Evolutionary conservation across 1,140 invertebrate species (phyloP).

Genomic region (Microplitis mediator): DNA sequence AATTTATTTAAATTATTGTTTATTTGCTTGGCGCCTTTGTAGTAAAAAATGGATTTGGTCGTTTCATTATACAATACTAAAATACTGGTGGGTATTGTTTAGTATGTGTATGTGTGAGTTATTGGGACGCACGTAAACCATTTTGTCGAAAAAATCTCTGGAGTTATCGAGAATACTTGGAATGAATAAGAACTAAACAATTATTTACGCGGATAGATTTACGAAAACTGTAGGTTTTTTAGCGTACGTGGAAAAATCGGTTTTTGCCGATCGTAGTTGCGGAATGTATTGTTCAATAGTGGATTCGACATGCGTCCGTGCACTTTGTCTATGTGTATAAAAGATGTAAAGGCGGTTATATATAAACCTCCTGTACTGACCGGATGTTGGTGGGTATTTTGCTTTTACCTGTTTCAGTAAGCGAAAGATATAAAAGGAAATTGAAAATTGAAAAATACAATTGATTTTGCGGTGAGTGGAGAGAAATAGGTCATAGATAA

Average conservation of each 20-base stretch:
- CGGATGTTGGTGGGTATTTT: slow-evolving; percentile 1
- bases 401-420: not conserved
- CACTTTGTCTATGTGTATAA: slow-evolving; percentile 9
- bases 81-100: not conserved
- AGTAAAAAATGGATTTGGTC: too few species aligned
- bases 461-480: not conserved
- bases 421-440: not conserved
- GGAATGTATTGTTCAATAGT: slow-evolving; percentile 7
- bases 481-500: not conserved
- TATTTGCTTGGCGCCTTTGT: too few species aligned
- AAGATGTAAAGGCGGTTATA: not conserved
- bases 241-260: not conserved
- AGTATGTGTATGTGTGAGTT: not conserved
- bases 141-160: slow-evolving; percentile 10
- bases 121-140: slow-evolving; percentile 9
- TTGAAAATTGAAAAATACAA: slow-evolving; percentile 17
- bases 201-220: slow-evolving; percentile 11
- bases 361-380: not conserved
- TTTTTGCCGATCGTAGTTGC: not conserved
- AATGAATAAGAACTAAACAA: slow-evolving; percentile 6
- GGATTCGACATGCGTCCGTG: slow-evolving; percentile 3
- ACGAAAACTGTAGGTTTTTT: slow-evolving; percentile 1
- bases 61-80: not conserved
- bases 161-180: slow-evolving; percentile 6
- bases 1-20: too few species aligned